Base-by-base conservation (phyloP, 2,888 invertebrate genomes). In the Apoderus coryli region DNA sequence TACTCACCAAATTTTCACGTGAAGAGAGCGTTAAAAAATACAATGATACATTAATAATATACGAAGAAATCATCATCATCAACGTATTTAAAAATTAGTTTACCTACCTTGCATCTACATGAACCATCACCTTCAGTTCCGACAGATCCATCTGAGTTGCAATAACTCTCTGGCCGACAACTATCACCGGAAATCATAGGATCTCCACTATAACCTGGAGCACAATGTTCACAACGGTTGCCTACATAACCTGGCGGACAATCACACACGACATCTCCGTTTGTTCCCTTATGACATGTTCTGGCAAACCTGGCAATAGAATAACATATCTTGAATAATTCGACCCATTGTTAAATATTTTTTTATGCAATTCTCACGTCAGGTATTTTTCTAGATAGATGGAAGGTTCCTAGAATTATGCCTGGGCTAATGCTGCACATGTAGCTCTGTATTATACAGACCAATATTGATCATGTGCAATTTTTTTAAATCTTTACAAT, bases 221-320 rank as follows among this genome's bases (percentile, higher is more conserved):
- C 74, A 50, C 93, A 90, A 27, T 60, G 56, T 46, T 85, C 78
- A 48, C 90, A 90, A 26, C 76, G 67, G 12, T 71, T 60, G 5
- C 89, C 89, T 29, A 56, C 59, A 48, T 76, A 85, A 47, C 89
- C 92, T 30, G 69, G 63, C 23, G 74, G 72, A 52, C 93, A 93
- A 39, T 80, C 70, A 52, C 92, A 92, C 3, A 73, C 67, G 0
- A 82, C 76, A 36, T 72, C 67, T 4, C 77, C 77, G 43, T 81
- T 76, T 0, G 70, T 59, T 26, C 72, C 80, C 10, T 85, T 57
- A 13, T 69, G 66, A 54, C 93, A 93, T 3, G 79, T 76, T 24
- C 71, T 67, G 2, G 78, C 79, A 56, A 88, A 92, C 56, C 77
- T 77, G 46, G 19, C 42, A 39, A 19, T n/a, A 19, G n/a, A n/a